Evolutionary conservation across 2,113 vertebrate genomes (phyloP), one percentile per base, ranked within the genome.

Genomic region (Henicopernis longicauda): DNA sequence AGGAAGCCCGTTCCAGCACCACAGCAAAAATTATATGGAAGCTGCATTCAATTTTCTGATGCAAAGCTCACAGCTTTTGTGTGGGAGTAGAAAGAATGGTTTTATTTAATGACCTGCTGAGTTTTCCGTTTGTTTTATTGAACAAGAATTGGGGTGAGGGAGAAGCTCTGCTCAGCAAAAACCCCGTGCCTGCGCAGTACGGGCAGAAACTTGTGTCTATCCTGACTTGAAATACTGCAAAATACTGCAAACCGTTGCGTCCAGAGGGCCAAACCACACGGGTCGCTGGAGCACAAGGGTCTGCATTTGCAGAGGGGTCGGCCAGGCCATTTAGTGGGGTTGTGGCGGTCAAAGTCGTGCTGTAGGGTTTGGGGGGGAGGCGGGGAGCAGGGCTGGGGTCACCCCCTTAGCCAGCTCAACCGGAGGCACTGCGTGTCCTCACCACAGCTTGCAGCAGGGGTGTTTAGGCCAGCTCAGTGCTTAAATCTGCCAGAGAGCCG

Each of bases 61-160:
- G 87, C 88, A 63, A 61, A 93, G 57, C 94, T 67, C 88, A 38
- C 76, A 22, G 72, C 63, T 59, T 86, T 91, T 77, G 90, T 84
- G 93, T 81, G 77, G 93, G 88, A 91, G 87, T 22, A 36, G 84
- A 63, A 72, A 59, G 87, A 86, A 94, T 81, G 82, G 78, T 81
- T 95, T 95, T 81, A 78, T 89, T 93, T 84, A 77, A 70, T 66
- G 93, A 74, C 91, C 88, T 73, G 88, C 88, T 89, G 96, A 86
- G 90, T 65, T 93, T 83, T 76, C 88, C 81, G 10, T 83, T 83
- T 40, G 81, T 89, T 89, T 89, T 45, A 77, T 7, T 82, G 93
- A 78, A 82, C 54, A 34, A 55, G 73, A 84, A 65, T 59, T 29
- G 77, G 90, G 84, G 49, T 27, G 92, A 89, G 84, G 78, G 93